phyloP scores from a whole-genome alignment of 2,113 vertebrate species.

The Indicator maculatus region DNA sequence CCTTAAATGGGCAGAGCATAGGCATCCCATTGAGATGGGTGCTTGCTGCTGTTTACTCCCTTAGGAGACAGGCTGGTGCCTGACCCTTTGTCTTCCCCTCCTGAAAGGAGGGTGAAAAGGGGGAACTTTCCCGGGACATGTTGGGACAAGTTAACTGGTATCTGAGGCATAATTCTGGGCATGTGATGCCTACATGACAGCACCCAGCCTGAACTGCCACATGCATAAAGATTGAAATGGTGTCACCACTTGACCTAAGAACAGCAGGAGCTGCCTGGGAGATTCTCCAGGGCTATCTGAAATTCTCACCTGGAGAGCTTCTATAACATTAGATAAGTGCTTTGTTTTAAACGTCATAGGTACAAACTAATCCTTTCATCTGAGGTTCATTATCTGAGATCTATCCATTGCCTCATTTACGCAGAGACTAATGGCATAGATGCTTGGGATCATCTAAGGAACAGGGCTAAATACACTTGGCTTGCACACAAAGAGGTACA shows the following conservation, averaged over 20 bases:
- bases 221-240: neutral
- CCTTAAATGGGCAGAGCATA: too few species aligned
- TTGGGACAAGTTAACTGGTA: too few species aligned
- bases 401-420: neutral
- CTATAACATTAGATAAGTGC: neutral
- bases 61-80: too few species aligned
- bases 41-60: too few species aligned
- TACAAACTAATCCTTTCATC: neutral
- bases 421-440: neutral
- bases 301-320: neutral
- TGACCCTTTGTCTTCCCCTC: too few species aligned
- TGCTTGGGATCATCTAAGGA: neutral
- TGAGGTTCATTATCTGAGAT: neutral
- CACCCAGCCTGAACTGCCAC: too few species aligned
- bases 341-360: neutral
- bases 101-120: too few species aligned
- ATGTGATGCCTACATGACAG: too few species aligned
- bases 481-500: neutral
- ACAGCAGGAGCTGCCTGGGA: neutral
- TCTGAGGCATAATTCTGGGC: too few species aligned
- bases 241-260: neutral
- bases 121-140: too few species aligned
- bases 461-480: neutral
- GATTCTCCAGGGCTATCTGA: neutral
- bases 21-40: too few species aligned